A percentile compares a stretch with the other conserved stretches of the same genome.
These are phyloP conservation scores for Sussaba pulchella DNA, from an alignment of 2,888 invertebrate species.

Conservation along the genomic window DNA sequence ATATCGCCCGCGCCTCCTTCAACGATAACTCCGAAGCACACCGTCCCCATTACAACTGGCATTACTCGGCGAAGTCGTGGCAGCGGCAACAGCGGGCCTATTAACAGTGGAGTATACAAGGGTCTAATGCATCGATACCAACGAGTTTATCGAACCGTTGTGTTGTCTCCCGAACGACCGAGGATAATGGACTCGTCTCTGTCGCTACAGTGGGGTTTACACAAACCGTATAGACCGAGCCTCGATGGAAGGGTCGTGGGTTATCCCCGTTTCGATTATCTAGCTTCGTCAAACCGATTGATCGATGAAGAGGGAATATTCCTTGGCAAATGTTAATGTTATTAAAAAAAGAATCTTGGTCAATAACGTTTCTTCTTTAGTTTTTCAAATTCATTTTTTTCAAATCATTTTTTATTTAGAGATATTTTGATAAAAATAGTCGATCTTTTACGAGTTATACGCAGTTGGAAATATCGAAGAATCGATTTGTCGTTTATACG, in stretches of 20 bases:
- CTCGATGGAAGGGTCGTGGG: neutral
- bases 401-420: neutral
- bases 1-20: conserved; percentile 13
- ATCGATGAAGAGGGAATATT: neutral
- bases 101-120: neutral
- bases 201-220: conserved; percentile 5
- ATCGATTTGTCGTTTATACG: too few species aligned
- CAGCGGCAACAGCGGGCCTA: conserved; percentile 5
- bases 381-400: neutral
- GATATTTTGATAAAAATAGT: neutral
- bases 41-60: conserved; percentile 21
- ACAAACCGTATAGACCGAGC: neutral
- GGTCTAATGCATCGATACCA: neutral
- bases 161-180: conserved; percentile 5
- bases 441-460: too few species aligned
- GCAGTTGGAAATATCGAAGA: too few species aligned
- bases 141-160: conserved; percentile 47
- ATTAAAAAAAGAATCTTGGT: neutral
- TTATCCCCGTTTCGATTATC: conserved; percentile 21
- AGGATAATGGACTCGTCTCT: conserved; percentile 38
- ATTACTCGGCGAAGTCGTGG: neutral
- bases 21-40: conserved; percentile 35
- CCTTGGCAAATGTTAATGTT: neutral
- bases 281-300: neutral
- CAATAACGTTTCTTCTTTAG: too few species aligned